These are phyloP conservation scores for Agrypnus murinus DNA, from an alignment of 2,888 invertebrate species.

Conservation along the genomic window DNA sequence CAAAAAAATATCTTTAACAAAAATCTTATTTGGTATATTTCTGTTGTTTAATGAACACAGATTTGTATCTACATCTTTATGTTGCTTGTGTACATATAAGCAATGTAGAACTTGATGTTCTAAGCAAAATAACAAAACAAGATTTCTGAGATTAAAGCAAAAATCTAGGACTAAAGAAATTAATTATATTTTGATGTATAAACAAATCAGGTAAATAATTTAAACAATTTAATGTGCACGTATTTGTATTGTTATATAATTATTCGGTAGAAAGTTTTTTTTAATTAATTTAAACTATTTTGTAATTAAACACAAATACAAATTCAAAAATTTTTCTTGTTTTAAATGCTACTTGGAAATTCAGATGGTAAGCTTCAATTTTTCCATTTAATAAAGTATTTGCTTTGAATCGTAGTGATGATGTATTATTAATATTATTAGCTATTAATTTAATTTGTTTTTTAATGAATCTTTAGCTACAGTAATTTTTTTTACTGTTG, in stretches of 20 bases:
- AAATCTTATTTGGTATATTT: too few species aligned
- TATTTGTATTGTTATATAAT: conserved; percentile 32
- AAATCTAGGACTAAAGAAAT: too few species aligned
- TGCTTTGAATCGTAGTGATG: conserved; percentile 60
- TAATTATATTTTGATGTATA: too few species aligned
- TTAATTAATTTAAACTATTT: too few species aligned
- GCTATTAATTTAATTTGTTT: conserved; percentile 33
- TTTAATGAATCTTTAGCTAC: conserved; percentile 34
- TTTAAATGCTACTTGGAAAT: conserved; percentile 71
- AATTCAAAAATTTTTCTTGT: conserved; percentile 63
- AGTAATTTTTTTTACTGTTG: conserved; percentile 17
- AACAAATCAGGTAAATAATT: neutral
- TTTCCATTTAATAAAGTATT: conserved; percentile 51
- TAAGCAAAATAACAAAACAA: conserved; percentile 6
- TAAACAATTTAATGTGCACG: conserved; percentile 13
- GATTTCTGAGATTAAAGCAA: too few species aligned
- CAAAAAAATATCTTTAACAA: too few species aligned
- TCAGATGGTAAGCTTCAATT: conserved; percentile 73
- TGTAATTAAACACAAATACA: conserved; percentile 49
- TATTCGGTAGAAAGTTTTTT: conserved; percentile 42
- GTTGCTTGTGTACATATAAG: conserved; percentile 44
- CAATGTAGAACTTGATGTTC: conserved; percentile 23
- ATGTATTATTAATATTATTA: conserved; percentile 41
- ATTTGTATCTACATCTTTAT: conserved; percentile 9
- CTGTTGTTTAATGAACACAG: too few species aligned